Base-by-base conservation (phyloP, 2,797 vertebrate species). In the Antrozous pallidus region DNA sequence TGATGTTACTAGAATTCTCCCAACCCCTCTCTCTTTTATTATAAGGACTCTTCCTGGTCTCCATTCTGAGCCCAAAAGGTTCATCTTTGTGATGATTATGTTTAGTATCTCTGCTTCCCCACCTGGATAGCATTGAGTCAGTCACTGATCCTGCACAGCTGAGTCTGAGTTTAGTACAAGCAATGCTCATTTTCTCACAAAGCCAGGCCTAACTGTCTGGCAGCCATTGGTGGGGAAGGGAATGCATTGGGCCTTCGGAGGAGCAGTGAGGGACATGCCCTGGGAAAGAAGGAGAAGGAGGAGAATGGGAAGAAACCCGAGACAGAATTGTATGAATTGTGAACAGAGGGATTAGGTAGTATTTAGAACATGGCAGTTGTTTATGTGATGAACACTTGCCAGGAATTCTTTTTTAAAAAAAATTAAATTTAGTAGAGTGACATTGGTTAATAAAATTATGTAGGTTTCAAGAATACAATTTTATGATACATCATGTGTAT, bases 161-260 rank as follows among this genome's bases (percentile, higher is more conserved):
- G 26, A 20, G 2, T 24, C 54, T n/a, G 31, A 42, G 22, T 56
- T 88, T 33, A 14, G 18, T 13, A 20, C 14, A 42, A 51, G 14
- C 6, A 24, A 42, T 51, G 28, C 14, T 65, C 28, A 20, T 42
- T 38, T 92, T n/a, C 51, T 47, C 5, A 8, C 33, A 58, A 38
- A 83, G 26, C 2, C 13, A 61, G 40, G 51, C 26, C 33, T 63
- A 20, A n/a, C 16, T 38, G 18, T 49, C 40, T 3, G 18, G 51
- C 20, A 42, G n/a, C 14, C 22, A 33, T 16, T 40, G 51, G 16
- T 40, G 26, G 78, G 36, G 18, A 47, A 45, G 58, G 40, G 75
- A 51, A 36, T 49, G 26, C 13, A 1, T 9, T 31, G 12, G n/a
- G 20, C 5, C 42, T 12, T 0, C 20, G 67, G 2, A 0, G 40